These are phyloP conservation scores for Belgica antarctica DNA, from an alignment of 2,888 invertebrate species.

Conservation along the genomic window DNA sequence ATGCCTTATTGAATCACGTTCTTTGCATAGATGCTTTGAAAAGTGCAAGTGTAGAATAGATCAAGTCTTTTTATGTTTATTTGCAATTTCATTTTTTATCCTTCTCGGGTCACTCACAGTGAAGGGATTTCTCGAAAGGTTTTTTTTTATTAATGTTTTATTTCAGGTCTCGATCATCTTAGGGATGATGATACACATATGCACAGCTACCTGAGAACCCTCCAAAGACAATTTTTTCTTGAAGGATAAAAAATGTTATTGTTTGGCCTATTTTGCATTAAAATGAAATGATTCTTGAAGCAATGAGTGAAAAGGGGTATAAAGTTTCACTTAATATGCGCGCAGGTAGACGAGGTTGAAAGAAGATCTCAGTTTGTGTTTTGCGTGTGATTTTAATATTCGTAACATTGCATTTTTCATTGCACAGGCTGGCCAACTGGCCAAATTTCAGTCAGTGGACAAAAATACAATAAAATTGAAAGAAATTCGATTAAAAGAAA, in stretches of 20 bases:
- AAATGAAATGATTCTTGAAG: conserved; percentile 36
- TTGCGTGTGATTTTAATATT: conserved; percentile 7
- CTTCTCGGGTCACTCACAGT: neutral
- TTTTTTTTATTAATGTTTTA: conserved; percentile 15
- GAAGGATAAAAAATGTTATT: conserved; percentile 29
- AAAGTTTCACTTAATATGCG: conserved; percentile 40
- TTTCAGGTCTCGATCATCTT: neutral
- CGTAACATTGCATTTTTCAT: conserved; percentile 9
- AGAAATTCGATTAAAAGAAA: neutral
- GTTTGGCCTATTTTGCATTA: conserved; percentile 41
- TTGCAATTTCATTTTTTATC: neutral
- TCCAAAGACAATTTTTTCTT: conserved; percentile 9
- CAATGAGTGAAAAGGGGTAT: conserved; percentile 9
- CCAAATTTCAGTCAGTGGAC: too few relatives aligned
- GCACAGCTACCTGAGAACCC: conserved; percentile 23
- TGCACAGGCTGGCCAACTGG: neutral
- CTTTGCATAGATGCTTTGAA: conserved; percentile 24
- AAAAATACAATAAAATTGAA: neutral
- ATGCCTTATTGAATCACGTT: conserved; percentile 35
- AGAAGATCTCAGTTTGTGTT: neutral
- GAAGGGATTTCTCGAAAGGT: conserved; percentile 17
- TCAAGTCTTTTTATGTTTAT: conserved; percentile 28
- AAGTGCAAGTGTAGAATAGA: conserved; percentile 43
- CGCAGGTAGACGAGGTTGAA: conserved; percentile 25
- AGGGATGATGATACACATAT: conserved; percentile 10